Base-by-base conservation (phyloP, 2,888 invertebrate species). In the Glyphotaelius pellucidus region DNA sequence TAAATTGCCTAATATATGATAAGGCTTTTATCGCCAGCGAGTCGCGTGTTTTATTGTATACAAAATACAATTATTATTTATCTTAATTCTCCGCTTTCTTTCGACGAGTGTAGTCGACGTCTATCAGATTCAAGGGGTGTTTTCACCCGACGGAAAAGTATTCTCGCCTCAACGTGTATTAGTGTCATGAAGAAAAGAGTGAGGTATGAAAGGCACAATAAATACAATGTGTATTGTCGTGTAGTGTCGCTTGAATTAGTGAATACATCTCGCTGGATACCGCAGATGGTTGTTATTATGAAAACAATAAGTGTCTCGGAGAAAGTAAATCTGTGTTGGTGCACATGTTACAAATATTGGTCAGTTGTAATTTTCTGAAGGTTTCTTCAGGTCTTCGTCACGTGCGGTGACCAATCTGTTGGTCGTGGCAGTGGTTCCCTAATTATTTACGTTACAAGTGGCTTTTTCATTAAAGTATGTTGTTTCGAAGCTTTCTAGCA, bases 321-420 rank as follows among this genome's bases (percentile, higher is more conserved):
- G 35, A 83, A 83, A 83, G 35, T 83, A 19, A 31, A 19, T 35
- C 25, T 83, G 83, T 35, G 9, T 25, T 35, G 25, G 83, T 83
- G 35, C 19, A 83, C 32, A 83, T 83, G 83, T 83, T 35, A 83
- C 19, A 83, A 83, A 83, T 83, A 32, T 83, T 35, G 35, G 83
- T 83, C 83, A 83, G 83, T 38, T 83, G 83, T 35, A 9, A 38
- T 83, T 83, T 83, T n/a, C 3, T 4, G 32, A 25, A 9, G 83
- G n/a, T 83, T 38, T 32, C 83, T 83, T 32, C 35, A 25, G 25
- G 9, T 19, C 35, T 83, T 32, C 83, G 35, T 83, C 83, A 83
- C 83, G 11, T 38, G 83, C 35, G 9, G 15, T 81, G 31, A 25
- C 83, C 38, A n/a, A 67, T 67, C 67, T 25, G 67, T 4, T 9